These are phyloP conservation scores for Saguinus oedipus DNA, from an alignment of 2,797 vertebrate species.

Conservation along the genomic window DNA sequence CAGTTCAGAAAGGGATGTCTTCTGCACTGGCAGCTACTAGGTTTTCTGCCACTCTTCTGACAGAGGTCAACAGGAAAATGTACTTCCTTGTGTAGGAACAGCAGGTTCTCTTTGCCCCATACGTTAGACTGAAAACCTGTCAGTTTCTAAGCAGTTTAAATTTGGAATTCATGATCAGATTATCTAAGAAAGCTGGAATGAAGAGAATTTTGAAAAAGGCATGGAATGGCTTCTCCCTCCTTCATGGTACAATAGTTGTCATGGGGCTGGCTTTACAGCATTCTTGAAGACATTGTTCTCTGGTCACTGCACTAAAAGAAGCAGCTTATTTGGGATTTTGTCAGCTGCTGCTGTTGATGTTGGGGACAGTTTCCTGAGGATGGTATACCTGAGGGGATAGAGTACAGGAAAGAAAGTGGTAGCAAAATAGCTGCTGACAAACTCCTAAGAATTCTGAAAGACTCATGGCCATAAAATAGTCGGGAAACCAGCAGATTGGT, in stretches of 20 bases:
- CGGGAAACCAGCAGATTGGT: background rate
- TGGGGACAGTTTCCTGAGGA: background rate
- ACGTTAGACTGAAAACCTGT: background rate
- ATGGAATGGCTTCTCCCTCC: background rate
- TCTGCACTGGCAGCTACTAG: background rate
- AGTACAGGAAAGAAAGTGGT: conserved; percentile 17
- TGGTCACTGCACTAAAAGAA: conserved; percentile 16
- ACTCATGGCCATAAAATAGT: background rate
- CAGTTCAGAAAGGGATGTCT: background rate
- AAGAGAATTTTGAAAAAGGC: conserved; percentile 16
- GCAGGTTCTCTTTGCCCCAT: background rate
- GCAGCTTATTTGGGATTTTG: conserved; percentile 32
- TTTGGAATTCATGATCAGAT: conserved; percentile 11
- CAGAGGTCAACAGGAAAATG: background rate
- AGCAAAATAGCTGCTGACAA: conserved; percentile 36
- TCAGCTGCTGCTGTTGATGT: background rate
- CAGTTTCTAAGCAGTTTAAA: background rate
- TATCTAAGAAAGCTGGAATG: conserved; percentile 40
- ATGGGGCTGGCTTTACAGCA: background rate
- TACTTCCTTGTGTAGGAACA: background rate
- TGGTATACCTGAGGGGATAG: background rate
- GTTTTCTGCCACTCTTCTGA: background rate
- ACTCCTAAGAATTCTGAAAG: background rate
- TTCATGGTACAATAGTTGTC: background rate
- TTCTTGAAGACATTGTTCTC: background rate